Evolutionary conservation across 2,888 invertebrate genomes (phyloP).

Genomic region (Tethea ocularis): DNA sequence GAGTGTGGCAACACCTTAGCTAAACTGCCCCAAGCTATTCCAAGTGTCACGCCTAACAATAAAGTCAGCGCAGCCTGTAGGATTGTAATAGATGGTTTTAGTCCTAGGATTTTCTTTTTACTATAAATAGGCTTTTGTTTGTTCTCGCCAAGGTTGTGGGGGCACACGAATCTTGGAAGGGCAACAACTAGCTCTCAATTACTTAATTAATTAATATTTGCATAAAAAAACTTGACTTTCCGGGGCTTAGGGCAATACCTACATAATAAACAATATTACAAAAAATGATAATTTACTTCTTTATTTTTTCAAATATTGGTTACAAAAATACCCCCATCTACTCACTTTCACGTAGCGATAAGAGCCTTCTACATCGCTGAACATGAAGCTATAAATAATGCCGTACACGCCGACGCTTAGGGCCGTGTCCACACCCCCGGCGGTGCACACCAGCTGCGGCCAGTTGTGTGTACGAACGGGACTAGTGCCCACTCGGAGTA

Average conservation of each 20-base stretch:
- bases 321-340: background rate
- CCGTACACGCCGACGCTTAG: conserved; percentile 76
- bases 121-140: too few species aligned
- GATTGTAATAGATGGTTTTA: background rate
- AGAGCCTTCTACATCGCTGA: conserved; percentile 51
- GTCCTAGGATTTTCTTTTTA: too few species aligned
- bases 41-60: conserved; percentile 59
- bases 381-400: conserved; percentile 61
- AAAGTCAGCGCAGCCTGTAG: conserved; percentile 67
- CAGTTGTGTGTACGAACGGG: conserved; percentile 55
- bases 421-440: conserved; percentile 70
- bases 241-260: too few species aligned
- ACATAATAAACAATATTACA: too few species aligned
- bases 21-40: conserved; percentile 65
- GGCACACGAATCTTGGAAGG: too few species aligned
- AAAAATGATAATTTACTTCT: too few species aligned
- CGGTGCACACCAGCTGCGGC: conserved; percentile 68
- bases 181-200: too few species aligned
- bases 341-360: conserved; percentile 66
- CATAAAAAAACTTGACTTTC: too few species aligned
- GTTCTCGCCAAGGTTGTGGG: too few species aligned
- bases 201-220: too few species aligned
- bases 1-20: conserved; percentile 62
- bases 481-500: conserved; percentile 45
- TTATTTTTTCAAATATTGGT: background rate